Percentiles rank a stretch among this genome's conserved stretches.
phyloP scores from a whole-genome alignment of 1,140 invertebrate species.

The Papilio polytes region DNA sequence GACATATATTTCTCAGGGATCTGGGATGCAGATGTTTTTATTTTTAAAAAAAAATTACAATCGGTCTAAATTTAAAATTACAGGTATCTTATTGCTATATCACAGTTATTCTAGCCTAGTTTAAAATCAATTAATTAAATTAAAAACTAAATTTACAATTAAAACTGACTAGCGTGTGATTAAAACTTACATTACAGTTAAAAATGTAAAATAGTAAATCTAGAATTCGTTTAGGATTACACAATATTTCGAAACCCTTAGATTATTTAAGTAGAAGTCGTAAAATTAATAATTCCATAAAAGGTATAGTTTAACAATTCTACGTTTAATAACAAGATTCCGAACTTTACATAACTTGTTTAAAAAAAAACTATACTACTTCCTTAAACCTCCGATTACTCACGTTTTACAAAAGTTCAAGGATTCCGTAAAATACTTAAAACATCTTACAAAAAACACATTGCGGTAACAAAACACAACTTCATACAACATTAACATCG shows the following conservation, averaged over 20 bases:
- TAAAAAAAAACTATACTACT: background rate
- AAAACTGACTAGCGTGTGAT: no score
- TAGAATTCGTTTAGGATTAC: background rate
- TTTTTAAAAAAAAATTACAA: no score
- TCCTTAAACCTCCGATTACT: conserved; percentile 3
- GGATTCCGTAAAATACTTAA: background rate
- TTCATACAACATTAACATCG: background rate
- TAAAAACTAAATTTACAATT: no score
- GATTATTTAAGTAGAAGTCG: background rate
- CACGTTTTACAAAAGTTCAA: conserved; percentile 7
- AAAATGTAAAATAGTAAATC: no score
- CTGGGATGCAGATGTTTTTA: no score
- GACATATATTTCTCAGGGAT: no score
- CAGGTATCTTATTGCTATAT: no score
- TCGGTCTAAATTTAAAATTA: no score
- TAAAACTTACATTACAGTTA: no score
- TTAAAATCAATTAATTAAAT: no score
- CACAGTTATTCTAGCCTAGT: no score
- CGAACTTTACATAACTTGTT: conserved; percentile 22
- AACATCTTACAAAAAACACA: background rate
- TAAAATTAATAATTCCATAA: background rate
- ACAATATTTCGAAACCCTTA: conserved; percentile 4
- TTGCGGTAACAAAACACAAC: background rate
- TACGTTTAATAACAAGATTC: conserved; percentile 10
- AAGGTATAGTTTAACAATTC: background rate